phyloP scores from a whole-genome alignment of 1,140 invertebrate genomes.

The Sycophaga agraensis region DNA sequence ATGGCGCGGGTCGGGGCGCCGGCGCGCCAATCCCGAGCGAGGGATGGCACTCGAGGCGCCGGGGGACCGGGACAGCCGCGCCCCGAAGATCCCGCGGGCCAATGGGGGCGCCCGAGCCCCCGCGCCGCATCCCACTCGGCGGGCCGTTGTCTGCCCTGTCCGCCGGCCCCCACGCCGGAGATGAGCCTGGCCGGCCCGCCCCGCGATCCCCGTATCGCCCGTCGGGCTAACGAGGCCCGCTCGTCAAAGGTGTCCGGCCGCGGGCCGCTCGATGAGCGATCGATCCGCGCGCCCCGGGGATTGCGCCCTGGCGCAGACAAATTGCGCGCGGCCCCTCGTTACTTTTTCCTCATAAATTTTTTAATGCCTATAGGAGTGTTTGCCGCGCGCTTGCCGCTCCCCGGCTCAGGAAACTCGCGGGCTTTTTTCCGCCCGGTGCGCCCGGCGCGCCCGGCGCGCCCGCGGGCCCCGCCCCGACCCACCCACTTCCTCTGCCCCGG shows the following conservation, averaged over 20 bases:
- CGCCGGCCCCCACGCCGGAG: no score
- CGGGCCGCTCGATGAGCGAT: conserved; percentile 41
- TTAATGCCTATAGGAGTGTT: conserved; percentile 10
- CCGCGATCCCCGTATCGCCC: conserved; percentile 38
- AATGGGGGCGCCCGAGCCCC: neutral
- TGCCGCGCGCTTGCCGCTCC: no score
- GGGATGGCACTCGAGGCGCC: conserved; percentile 34
- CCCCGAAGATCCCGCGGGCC: conserved; percentile 21
- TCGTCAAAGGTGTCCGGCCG: conserved; percentile 46
- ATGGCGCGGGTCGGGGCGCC: conserved; percentile 40
- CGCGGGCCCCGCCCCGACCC: neutral
- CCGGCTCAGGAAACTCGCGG: no score
- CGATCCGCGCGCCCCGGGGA: conserved; percentile 15
- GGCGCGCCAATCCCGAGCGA: conserved; percentile 38
- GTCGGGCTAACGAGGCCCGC: conserved; percentile 47
- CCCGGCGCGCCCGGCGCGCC: no score
- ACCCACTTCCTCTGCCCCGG: conserved; percentile 2
- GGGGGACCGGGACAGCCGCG: conserved; percentile 33
- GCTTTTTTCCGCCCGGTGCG: no score
- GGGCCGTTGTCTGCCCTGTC: no score
- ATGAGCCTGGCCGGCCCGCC: no score
- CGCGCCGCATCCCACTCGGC: no score
- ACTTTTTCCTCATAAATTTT: conserved; percentile 19
- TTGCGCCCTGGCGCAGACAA: conserved; percentile 32
- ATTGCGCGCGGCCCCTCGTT: neutral